These are phyloP conservation scores for Patiria pectinifera DNA, from an alignment of 53 echinoderm and acorn worm genomes.

Conservation along the genomic window DNA sequence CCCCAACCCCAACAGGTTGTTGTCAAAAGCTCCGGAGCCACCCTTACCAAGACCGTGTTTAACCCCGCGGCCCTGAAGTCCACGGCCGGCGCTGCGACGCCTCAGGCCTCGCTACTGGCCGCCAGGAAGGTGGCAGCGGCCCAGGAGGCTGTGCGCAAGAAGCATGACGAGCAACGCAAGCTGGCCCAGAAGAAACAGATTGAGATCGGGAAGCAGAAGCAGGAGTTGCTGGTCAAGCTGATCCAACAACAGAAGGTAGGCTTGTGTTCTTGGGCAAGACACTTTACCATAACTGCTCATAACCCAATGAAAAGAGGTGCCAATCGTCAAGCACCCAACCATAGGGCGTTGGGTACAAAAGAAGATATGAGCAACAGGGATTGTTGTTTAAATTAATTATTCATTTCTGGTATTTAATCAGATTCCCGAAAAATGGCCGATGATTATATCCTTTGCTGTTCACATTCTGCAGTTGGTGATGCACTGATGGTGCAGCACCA, in stretches of 20 bases:
- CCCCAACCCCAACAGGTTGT: slow-evolving; percentile 41
- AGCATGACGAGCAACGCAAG: slow-evolving; percentile 85
- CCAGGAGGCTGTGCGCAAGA: slow-evolving; percentile 85
- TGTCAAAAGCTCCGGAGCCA: slow-evolving; percentile 40
- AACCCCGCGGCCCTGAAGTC: slow-evolving; percentile 80
- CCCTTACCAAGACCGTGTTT: slow-evolving; percentile 88
- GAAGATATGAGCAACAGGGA: too few relatives aligned
- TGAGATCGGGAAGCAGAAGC: slow-evolving; percentile 89
- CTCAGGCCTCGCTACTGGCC: slow-evolving; percentile 54
- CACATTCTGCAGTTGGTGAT: slow-evolving; percentile 62
- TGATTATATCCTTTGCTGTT: slow-evolving; percentile 69
- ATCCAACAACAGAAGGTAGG: slow-evolving; percentile 95
- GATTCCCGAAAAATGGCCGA: not conserved
- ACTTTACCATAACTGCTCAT: not conserved
- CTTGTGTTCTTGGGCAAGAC: not conserved
- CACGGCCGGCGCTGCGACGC: slow-evolving; percentile 13
- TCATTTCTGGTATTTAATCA: too few relatives aligned
- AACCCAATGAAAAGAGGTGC: too few relatives aligned
- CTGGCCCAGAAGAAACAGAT: slow-evolving; percentile 78
- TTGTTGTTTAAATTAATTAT: too few relatives aligned
- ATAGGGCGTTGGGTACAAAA: too few relatives aligned
- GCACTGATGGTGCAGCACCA: slow-evolving; percentile 15
- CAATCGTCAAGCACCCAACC: too few relatives aligned
- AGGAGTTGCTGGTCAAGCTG: slow-evolving; percentile 80
- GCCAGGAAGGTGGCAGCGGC: slow-evolving; percentile 90